phyloP scores from a whole-genome alignment of 2,113 vertebrate species.

The Pseudopipra pipra region DNA sequence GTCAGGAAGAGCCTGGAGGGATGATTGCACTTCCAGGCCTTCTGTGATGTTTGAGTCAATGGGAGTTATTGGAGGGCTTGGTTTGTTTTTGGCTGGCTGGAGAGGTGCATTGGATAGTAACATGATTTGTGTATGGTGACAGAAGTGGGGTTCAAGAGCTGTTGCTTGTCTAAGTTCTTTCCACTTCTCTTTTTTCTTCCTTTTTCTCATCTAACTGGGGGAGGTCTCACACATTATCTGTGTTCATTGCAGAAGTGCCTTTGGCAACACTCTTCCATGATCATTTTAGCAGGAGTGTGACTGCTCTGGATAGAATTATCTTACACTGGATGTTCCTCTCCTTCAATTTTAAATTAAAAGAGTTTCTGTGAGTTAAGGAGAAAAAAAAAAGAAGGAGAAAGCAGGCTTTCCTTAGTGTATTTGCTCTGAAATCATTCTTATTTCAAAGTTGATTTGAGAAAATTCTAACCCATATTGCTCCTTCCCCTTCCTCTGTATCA shows the following conservation, averaged over 20 bases:
- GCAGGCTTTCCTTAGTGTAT: background rate
- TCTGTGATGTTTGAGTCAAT: background rate
- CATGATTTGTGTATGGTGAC: background rate
- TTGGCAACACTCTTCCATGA: background rate
- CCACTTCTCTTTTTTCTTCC: background rate
- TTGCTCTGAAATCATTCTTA: background rate
- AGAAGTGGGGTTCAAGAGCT: background rate
- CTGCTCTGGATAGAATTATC: background rate
- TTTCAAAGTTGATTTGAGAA: background rate
- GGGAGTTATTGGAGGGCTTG: background rate
- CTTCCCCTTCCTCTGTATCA: background rate
- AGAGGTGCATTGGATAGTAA: background rate
- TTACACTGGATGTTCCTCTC: background rate
- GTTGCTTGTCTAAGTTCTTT: background rate
- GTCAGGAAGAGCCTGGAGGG: background rate
- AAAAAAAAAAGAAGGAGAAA: background rate
- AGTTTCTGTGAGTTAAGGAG: background rate
- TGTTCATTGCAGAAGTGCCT: background rate
- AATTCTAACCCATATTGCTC: background rate
- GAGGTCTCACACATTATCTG: background rate
- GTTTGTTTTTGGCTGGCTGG: background rate
- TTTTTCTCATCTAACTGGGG: background rate
- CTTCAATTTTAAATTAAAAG: background rate
- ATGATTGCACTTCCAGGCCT: background rate
- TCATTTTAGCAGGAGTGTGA: background rate